These are phyloP conservation scores for Drosophila pseudotalamancana DNA, from an alignment of 2,888 invertebrate genomes.

Conservation along the genomic window DNA sequence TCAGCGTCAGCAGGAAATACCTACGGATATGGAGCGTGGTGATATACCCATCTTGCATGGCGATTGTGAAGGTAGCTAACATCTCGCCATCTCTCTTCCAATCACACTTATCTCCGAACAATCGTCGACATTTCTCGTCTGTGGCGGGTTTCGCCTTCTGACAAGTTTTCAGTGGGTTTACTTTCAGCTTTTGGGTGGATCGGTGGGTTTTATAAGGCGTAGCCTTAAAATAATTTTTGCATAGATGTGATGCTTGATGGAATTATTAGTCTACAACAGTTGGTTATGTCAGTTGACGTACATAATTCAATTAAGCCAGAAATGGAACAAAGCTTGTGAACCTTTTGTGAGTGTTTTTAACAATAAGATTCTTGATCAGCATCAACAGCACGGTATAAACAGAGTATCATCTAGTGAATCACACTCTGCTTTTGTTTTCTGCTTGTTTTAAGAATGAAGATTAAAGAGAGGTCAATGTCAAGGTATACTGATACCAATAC, in stretches of 20 bases:
- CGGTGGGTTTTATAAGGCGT: slow-evolving; percentile 47
- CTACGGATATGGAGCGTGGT: slow-evolving; percentile 86
- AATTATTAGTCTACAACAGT: slow-evolving; percentile 57
- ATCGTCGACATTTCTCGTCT: slow-evolving; percentile 45
- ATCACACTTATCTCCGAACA: slow-evolving; percentile 48
- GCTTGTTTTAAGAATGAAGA: too few species aligned
- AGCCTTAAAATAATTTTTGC: slow-evolving; percentile 24
- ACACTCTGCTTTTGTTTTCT: too few species aligned
- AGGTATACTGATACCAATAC: too few species aligned
- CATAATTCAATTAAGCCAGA: slow-evolving; percentile 68
- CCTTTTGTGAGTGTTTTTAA: too few species aligned
- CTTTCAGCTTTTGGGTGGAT: slow-evolving; percentile 37
- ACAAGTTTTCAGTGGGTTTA: slow-evolving; percentile 29
- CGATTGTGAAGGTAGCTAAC: slow-evolving; percentile 86
- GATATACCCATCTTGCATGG: slow-evolving; percentile 88
- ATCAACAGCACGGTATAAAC: too few species aligned
- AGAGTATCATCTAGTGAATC: too few species aligned
- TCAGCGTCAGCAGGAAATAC: slow-evolving; percentile 79
- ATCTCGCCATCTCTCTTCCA: slow-evolving; percentile 14
- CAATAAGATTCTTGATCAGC: too few species aligned
- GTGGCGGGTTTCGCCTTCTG: slow-evolving; percentile 41
- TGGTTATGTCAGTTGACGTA: slow-evolving; percentile 54
- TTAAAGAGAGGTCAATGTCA: too few species aligned
- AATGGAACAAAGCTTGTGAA: background rate
- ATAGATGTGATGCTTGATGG: slow-evolving; percentile 43